Evolutionary conservation across 2,113 vertebrate genomes (phyloP).

Genomic region (Elgaria multicarinata): DNA sequence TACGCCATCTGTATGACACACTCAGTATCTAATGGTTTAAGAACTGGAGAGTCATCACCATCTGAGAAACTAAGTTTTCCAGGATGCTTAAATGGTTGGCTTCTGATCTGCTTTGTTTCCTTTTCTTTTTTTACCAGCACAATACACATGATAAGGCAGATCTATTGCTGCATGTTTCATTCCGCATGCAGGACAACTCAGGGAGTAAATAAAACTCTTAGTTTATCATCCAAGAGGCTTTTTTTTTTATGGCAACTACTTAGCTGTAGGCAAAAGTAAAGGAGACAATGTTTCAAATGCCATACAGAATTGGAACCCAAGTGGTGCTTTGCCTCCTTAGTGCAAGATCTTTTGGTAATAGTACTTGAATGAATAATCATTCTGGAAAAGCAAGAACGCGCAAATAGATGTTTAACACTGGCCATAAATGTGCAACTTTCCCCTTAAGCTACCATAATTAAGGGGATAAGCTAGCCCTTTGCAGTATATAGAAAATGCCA

Average conservation of each 20-base stretch:
- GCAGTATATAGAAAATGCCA: background rate
- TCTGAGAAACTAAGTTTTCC: constrained; percentile 58
- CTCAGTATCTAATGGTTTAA: constrained; percentile 61
- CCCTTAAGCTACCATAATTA: constrained; percentile 43
- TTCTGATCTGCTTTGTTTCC: constrained; percentile 46
- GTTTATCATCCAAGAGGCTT: constrained; percentile 1
- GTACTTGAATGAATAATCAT: constrained; percentile 50
- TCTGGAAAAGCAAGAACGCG: background rate
- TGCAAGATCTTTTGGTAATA: constrained; percentile 40
- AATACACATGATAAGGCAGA: background rate
- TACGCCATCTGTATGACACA: constrained; percentile 67
- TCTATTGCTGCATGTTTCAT: constrained; percentile 18
- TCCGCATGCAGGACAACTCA: constrained; percentile 14
- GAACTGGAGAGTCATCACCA: constrained; percentile 37
- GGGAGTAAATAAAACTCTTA: background rate
- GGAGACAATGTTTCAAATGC: background rate
- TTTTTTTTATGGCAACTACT: constrained; percentile 21
- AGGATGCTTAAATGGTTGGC: constrained; percentile 27
- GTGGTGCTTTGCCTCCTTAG: constrained; percentile 8
- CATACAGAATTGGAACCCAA: background rate
- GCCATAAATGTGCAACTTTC: constrained; percentile 33
- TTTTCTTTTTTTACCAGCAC: constrained; percentile 15
- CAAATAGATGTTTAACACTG: constrained; percentile 40
- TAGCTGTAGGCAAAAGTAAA: constrained; percentile 46
- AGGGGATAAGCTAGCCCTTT: constrained; percentile 23